Evolutionary conservation across 2,888 invertebrate species (phyloP).

Genomic region (Phania funesta): DNA sequence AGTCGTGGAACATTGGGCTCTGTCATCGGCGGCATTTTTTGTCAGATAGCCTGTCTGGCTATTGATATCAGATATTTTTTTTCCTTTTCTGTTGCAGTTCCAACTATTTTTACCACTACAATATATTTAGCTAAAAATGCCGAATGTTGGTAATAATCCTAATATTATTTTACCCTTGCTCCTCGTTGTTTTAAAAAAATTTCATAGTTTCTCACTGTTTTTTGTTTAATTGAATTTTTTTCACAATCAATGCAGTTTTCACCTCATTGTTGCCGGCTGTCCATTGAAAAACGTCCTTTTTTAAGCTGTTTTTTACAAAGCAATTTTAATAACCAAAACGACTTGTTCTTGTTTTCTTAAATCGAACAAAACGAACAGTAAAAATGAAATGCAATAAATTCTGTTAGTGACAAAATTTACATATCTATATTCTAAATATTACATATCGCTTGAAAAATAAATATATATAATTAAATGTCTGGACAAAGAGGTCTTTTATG

Average conservation of each 20-base stretch:
- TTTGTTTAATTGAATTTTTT: slow-evolving; percentile 20
- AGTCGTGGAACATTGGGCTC: no score
- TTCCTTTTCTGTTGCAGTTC: no score
- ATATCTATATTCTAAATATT: no score
- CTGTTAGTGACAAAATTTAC: no score
- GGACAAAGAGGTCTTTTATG: neutral
- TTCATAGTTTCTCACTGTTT: slow-evolving; percentile 29
- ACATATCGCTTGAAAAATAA: no score
- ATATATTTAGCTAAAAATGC: neutral
- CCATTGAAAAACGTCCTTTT: neutral
- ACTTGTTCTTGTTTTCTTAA: slow-evolving; percentile 41
- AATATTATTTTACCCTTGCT: neutral
- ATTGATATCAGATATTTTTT: neutral
- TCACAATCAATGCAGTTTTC: slow-evolving; percentile 8
- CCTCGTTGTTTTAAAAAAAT: slow-evolving; percentile 33
- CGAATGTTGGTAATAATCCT: neutral
- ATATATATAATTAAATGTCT: neutral
- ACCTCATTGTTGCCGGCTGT: slow-evolving; percentile 5
- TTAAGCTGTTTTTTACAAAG: slow-evolving; percentile 44
- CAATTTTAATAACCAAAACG: slow-evolving; percentile 58
- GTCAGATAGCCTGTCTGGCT: no score
- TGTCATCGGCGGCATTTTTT: no score
- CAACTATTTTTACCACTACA: neutral
- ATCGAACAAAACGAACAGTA: neutral
- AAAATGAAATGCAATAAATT: neutral